Evolutionary conservation across 2,113 vertebrate species (phyloP), one percentile per base, ranked within the genome.

Genomic region (Anser cygnoides): DNA sequence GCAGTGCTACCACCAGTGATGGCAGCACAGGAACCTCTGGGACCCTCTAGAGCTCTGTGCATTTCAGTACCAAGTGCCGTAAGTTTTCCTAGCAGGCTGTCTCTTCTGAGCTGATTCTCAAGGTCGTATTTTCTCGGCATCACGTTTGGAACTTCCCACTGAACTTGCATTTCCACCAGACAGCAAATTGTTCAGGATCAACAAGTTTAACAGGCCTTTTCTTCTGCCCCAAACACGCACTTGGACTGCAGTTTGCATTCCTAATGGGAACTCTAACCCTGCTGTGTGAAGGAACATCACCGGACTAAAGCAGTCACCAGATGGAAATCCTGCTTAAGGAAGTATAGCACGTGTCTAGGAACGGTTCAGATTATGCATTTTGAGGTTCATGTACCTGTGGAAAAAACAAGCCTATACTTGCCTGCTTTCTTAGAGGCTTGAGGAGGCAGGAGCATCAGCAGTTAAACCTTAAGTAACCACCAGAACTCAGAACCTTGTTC

Each of bases 191-290:
- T 26, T 78, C 28, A 49, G 72, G 73, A 78, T 9, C 25, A 14
- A 37, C 26, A 31, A 43, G 52, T 50, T 50, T n/a, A 50, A 25
- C 19, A 35, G 43, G 55, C 79, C 26, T 92, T 46, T 41, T 41
- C 37, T 63, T 37, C 18, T 72, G 74, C 33, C 52, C 17, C n/a
- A 68, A 3, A 43, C 8, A 17, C 1, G 0, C 0, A 0, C 9
- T n/a, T 75, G 7, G 19, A 33, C 63, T 19, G 18, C 9, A n/a
- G 22, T 23, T 39, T 77, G 49, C 1, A 1, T 33, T 74, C 88
- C 8, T 66, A 73, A 66, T 14, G 11, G 75, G 22, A 58, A 37
- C 17, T 37, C 10, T 13, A 59, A 50, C 13, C 13, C 33, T 73
- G n/a, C 31, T 29, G 41, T 1, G 21, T 4, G 16, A 57, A 67